Evolutionary conservation across 2,888 invertebrate genomes (phyloP).

Genomic region (Eulithis testata): DNA sequence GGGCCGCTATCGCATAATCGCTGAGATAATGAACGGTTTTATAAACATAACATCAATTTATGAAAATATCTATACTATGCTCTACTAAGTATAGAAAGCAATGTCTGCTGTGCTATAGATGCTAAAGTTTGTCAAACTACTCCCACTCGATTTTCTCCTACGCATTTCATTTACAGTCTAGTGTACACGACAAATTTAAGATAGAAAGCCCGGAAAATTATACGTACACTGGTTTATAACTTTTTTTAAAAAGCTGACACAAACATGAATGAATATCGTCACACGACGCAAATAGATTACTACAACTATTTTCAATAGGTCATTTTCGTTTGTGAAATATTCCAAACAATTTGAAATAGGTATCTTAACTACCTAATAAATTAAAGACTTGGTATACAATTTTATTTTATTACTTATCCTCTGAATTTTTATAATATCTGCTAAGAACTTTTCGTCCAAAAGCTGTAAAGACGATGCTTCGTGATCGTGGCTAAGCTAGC

Average conservation of each 20-base stretch:
- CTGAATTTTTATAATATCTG: too few species aligned
- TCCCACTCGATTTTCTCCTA: slow-evolving; percentile 14
- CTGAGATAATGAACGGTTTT: slow-evolving; percentile 50
- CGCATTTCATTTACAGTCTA: slow-evolving; percentile 13
- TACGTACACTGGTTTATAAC: background rate
- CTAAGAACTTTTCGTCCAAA: too few species aligned
- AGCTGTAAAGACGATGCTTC: too few species aligned
- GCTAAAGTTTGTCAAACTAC: slow-evolving; percentile 16
- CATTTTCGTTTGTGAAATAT: background rate
- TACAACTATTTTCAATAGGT: background rate
- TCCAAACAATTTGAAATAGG: background rate
- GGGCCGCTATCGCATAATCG: slow-evolving; percentile 55
- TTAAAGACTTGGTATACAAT: background rate
- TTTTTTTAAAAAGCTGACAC: slow-evolving; percentile 2
- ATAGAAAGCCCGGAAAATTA: background rate
- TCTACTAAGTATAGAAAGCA: slow-evolving; percentile 2
- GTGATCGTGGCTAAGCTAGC: background rate
- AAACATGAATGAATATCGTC: slow-evolving; percentile 6
- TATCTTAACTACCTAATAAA: background rate
- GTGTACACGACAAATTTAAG: background rate
- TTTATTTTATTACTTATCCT: too few species aligned
- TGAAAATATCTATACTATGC: slow-evolving; percentile 1
- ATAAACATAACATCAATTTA: slow-evolving; percentile 40
- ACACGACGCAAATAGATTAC: slow-evolving; percentile 3
- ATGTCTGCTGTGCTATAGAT: background rate